Conservation (phyloP, 1,140 invertebrate genomes). For the Sesamia nonagrioides region DNA sequence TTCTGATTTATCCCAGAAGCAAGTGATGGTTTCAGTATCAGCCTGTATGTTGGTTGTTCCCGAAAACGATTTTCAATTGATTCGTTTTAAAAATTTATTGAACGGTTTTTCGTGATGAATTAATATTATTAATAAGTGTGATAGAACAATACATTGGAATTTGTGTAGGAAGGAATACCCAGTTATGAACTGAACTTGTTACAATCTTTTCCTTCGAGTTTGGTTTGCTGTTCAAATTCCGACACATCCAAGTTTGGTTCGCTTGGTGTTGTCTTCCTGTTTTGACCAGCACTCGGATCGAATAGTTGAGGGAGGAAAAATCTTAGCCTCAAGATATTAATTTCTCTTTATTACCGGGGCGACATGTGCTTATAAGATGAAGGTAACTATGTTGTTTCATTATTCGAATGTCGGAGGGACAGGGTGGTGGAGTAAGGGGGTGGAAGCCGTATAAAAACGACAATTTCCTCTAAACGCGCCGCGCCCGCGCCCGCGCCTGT, state of each 20-base stretch:
- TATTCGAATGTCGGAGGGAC: slow-evolving; percentile 76
- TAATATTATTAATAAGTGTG: background rate
- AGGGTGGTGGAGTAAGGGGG: slow-evolving; percentile 57
- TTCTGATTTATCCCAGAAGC: background rate
- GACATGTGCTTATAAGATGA: slow-evolving; percentile 83
- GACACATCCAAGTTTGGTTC: background rate
- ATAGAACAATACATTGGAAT: too few species aligned
- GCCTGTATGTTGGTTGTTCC: slow-evolving; percentile 13
- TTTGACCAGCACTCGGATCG: slow-evolving; percentile 6
- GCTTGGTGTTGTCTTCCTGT: background rate
- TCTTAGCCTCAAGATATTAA: slow-evolving; percentile 73
- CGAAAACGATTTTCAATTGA: background rate
- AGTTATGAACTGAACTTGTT: too few species aligned
- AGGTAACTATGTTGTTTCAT: slow-evolving; percentile 82
- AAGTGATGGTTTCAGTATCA: background rate
- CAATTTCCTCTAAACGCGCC: slow-evolving; percentile 86
- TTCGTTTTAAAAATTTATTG: background rate
- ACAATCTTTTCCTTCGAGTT: too few species aligned
- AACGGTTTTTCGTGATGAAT: background rate
- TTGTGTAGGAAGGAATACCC: too few species aligned
- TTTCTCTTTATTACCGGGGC: slow-evolving; percentile 80
- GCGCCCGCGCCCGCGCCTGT: slow-evolving; percentile 84
- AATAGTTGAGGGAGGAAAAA: background rate
- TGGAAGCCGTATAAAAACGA: slow-evolving; percentile 86
- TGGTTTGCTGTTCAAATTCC: background rate